Percentiles rank a stretch among this genome's conserved stretches.
These are phyloP conservation scores for Tanytarsus gracilentus DNA, from an alignment of 2,888 invertebrate species.

Conservation along the genomic window DNA sequence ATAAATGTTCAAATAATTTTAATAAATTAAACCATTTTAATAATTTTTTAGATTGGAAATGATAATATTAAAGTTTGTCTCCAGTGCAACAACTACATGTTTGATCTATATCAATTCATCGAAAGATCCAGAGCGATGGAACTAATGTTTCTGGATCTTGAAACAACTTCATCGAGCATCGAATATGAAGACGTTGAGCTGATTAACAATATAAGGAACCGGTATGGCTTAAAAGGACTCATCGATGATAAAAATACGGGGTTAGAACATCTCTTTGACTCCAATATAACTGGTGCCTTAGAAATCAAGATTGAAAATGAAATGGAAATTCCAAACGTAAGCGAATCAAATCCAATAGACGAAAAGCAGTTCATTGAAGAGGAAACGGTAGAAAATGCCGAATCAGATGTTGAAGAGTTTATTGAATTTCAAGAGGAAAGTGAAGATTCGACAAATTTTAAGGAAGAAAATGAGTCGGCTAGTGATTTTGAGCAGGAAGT, in stretches of 20 bases:
- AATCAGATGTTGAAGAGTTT: slow-evolving; percentile 5
- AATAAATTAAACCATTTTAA: neutral
- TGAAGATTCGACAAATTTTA: neutral
- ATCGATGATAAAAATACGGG: neutral
- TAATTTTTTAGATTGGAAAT: neutral
- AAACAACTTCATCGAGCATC: neutral
- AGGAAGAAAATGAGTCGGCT: neutral
- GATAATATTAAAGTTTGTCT: neutral
- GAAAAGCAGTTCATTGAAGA: neutral
- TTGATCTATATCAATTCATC: slow-evolving; percentile 5
- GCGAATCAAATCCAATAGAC: neutral
- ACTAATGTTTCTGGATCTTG: neutral
- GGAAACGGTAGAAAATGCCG: neutral
- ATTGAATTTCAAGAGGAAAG: neutral
- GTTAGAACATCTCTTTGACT: neutral
- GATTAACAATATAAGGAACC: neutral
- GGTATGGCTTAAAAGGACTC: neutral
- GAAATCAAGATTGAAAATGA: slow-evolving; percentile 23
- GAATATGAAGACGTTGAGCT: neutral
- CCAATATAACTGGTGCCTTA: slow-evolving; percentile 11
- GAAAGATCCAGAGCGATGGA: neutral
- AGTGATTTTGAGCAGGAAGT: neutral
- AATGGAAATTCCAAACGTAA: neutral
- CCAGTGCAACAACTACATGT: neutral
- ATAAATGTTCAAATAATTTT: neutral